phyloP scores from a whole-genome alignment of 2,113 vertebrate species.

The Bujurquina vittata region DNA sequence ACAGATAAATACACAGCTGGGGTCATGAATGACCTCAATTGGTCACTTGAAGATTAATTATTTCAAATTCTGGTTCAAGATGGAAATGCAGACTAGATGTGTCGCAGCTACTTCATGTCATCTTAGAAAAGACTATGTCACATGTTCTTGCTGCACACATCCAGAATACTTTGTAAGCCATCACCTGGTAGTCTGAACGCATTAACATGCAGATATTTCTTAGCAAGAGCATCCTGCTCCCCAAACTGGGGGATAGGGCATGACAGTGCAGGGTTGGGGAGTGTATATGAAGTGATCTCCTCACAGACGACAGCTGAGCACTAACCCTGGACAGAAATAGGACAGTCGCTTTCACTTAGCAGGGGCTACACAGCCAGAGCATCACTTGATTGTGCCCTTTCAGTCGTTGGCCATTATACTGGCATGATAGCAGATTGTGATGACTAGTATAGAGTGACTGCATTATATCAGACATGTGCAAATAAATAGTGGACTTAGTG shows the following conservation, averaged over 20 bases:
- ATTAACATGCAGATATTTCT: neutral
- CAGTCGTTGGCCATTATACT: conserved; percentile 32
- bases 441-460: conserved; percentile 9
- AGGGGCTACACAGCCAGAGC: conserved; percentile 40
- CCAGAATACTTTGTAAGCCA: neutral
- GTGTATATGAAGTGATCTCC: conserved; percentile 50
- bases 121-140: neutral
- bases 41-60: neutral
- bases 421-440: conserved; percentile 43
- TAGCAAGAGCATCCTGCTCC: neutral
- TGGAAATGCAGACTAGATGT: conserved; percentile 16
- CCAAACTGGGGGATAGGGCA: conserved; percentile 11
- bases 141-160: neutral
- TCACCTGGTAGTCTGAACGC: neutral
- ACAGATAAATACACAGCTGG: neutral
- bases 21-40: neutral
- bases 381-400: conserved; percentile 53
- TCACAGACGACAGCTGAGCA: conserved; percentile 79
- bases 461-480: conserved; percentile 28
- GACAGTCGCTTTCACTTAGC: conserved; percentile 59
- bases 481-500: conserved; percentile 11
- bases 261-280: conserved; percentile 2
- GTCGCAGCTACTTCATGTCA: neutral
- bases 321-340: conserved; percentile 73
- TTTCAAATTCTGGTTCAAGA: neutral